Conservation (phyloP, 2,113 vertebrate species). For the Bungarus multicinctus region DNA sequence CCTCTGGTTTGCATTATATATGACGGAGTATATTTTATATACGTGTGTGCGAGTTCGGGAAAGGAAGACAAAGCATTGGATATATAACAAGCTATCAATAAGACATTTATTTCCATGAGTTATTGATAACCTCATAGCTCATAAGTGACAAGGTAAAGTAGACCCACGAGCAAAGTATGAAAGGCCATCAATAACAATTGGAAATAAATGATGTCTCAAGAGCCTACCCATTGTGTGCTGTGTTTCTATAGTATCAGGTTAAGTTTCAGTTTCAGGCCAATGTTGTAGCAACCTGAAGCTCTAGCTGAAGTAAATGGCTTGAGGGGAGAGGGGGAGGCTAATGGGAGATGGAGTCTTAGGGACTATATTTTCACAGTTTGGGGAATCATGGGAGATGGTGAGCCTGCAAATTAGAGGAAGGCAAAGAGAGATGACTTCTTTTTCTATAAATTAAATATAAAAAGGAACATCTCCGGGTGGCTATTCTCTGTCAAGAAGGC, state of each 20-base stretch:
- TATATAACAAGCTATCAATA: conserved; percentile 49
- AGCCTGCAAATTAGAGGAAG: conserved; percentile 42
- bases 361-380: conserved; percentile 24
- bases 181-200: conserved; percentile 68
- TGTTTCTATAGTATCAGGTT: conserved; percentile 53
- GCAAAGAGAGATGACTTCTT: conserved; percentile 49
- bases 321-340: not conserved
- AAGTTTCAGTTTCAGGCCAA: conserved; percentile 24
- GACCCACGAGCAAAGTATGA: conserved; percentile 63
- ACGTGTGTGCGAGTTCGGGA: not conserved
- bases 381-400: conserved; percentile 14
- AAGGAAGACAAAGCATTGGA: conserved; percentile 39
- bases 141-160: conserved; percentile 64
- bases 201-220: conserved; percentile 63
- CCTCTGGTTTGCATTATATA: conserved; percentile 49
- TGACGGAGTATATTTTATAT: conserved; percentile 28
- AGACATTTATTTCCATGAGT: conserved; percentile 66
- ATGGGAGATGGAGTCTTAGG: fast-evolving
- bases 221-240: conserved; percentile 43
- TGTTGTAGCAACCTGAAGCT: conserved; percentile 36
- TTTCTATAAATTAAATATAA: conserved; percentile 58
- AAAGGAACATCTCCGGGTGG: conserved; percentile 25
- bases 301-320: conserved; percentile 24
- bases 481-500: conserved; percentile 41
- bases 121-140: conserved; percentile 65